Evolutionary conservation across 1,140 invertebrate genomes (phyloP).

Genomic region (Lordiphosa mommai): DNA sequence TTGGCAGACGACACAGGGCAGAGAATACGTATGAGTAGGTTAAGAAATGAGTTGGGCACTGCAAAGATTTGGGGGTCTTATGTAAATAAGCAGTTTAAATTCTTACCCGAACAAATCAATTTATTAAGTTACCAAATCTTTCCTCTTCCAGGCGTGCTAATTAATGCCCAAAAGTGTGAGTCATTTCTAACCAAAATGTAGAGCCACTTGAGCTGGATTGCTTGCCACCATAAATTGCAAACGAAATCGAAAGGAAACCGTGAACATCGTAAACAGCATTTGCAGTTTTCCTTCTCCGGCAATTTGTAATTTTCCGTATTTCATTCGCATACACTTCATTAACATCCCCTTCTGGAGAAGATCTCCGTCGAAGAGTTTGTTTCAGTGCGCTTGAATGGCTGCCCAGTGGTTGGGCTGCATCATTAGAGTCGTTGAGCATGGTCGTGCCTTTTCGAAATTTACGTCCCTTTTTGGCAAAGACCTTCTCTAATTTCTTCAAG

Average conservation of each 20-base stretch:
- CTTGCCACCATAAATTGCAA: slow-evolving; percentile 62
- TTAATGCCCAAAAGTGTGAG: slow-evolving; percentile 36
- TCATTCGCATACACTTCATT: slow-evolving; percentile 77
- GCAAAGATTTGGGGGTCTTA: neutral
- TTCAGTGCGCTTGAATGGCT: slow-evolving; percentile 64
- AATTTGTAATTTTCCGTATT: slow-evolving; percentile 71
- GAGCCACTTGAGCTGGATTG: slow-evolving; percentile 56
- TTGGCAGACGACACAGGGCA: slow-evolving; percentile 50
- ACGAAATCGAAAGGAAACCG: slow-evolving; percentile 78
- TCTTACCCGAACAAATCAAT: slow-evolving; percentile 24
- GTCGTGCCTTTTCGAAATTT: slow-evolving; percentile 58
- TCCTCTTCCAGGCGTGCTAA: slow-evolving; percentile 18
- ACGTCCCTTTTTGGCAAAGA: slow-evolving; percentile 70
- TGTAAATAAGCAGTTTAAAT: too few species aligned
- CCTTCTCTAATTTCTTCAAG: slow-evolving; percentile 73
- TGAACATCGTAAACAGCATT: slow-evolving; percentile 77
- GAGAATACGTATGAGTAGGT: slow-evolving; percentile 32
- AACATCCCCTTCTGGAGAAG: slow-evolving; percentile 57
- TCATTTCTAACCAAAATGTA: slow-evolving; percentile 41
- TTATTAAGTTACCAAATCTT: slow-evolving; percentile 18
- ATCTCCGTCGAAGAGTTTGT: slow-evolving; percentile 25
- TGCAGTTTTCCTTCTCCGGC: slow-evolving; percentile 37
- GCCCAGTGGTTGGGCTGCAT: slow-evolving; percentile 51
- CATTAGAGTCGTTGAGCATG: slow-evolving; percentile 64
- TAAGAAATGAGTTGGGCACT: slow-evolving; percentile 10